These are phyloP conservation scores for Trissolcus brochymenae DNA, from an alignment of 2,888 invertebrate species.

Conservation along the genomic window DNA sequence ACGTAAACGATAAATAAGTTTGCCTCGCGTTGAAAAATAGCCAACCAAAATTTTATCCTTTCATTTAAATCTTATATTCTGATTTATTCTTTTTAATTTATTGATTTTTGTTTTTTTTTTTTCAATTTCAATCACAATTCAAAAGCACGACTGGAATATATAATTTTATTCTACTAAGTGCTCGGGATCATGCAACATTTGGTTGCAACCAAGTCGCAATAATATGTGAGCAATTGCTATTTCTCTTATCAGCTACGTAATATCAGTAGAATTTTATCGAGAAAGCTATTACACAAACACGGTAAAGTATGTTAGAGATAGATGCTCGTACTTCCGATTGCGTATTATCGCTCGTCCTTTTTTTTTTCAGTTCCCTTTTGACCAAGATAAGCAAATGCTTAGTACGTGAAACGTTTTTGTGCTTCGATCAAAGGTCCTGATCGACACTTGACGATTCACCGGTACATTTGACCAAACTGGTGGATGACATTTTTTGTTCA, in stretches of 20 bases:
- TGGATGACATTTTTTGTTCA: no score
- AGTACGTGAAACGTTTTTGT: slow-evolving; percentile 2
- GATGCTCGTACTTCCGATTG: slow-evolving; percentile 36
- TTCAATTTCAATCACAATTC: no score
- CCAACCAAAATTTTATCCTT: no score
- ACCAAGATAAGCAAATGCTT: slow-evolving; percentile 29
- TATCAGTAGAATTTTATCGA: slow-evolving; percentile 48
- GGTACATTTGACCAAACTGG: no score
- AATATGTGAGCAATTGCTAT: slow-evolving; percentile 20
- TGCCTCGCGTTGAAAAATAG: no score
- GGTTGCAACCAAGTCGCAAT: slow-evolving; percentile 22
- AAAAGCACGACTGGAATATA: no score
- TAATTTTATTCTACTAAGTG: neutral
- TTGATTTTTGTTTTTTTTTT: no score
- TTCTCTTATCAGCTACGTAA: slow-evolving; percentile 38
- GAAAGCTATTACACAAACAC: slow-evolving; percentile 31
- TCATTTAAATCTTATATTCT: no score
- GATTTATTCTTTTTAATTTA: neutral
- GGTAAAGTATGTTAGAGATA: slow-evolving; percentile 43
- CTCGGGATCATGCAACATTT: neutral
- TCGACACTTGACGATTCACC: slow-evolving; percentile 11
- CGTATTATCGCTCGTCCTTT: slow-evolving; percentile 31
- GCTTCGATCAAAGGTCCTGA: slow-evolving; percentile 14
- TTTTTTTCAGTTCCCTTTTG: slow-evolving; percentile 18
- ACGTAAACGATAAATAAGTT: slow-evolving; percentile 8